phyloP scores from a whole-genome alignment of 1,140 invertebrate genomes.

The Cotesia chilonis region DNA sequence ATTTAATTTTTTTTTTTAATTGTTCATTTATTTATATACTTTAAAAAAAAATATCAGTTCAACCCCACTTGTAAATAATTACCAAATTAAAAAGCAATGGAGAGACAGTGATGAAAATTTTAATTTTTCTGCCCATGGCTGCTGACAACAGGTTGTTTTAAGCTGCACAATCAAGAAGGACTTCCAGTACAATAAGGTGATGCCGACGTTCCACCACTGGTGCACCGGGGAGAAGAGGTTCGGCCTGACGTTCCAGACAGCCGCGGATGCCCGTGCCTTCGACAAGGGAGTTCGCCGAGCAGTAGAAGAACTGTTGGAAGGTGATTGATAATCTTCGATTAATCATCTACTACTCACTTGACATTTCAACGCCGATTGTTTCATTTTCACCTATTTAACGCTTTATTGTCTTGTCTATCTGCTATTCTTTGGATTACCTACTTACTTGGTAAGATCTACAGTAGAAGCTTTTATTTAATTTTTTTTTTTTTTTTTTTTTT shows the following conservation, averaged over 20 bases:
- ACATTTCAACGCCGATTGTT: constrained; percentile 16
- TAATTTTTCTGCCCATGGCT: constrained; percentile 35
- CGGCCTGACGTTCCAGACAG: constrained; percentile 93
- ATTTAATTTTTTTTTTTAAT: no score
- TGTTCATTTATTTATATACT: no score
- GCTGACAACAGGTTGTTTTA: constrained; percentile 80
- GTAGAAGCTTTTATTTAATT: constrained; percentile 8
- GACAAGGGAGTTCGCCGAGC: constrained; percentile 91
- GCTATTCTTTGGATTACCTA: constrained; percentile 44
- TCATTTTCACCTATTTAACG: constrained; percentile 32
- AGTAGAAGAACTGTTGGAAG: constrained; percentile 90
- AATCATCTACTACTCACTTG: constrained; percentile 13
- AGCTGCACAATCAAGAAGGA: constrained; percentile 95
- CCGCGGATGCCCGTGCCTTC: constrained; percentile 92
- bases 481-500: neutral
- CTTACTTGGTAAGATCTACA: constrained; percentile 46
- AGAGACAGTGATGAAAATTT: constrained; percentile 5
- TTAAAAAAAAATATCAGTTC: no score
- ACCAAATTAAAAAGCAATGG: no score
- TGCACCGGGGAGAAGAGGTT: constrained; percentile 93
- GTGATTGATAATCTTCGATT: constrained; percentile 65
- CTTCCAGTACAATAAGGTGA: constrained; percentile 97
- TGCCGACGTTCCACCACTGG: constrained; percentile 99
- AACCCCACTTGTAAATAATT: no score
- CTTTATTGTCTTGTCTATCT: constrained; percentile 40